Evolutionary conservation across 2,888 invertebrate genomes (phyloP).

Genomic region (Diarsia rubi): DNA sequence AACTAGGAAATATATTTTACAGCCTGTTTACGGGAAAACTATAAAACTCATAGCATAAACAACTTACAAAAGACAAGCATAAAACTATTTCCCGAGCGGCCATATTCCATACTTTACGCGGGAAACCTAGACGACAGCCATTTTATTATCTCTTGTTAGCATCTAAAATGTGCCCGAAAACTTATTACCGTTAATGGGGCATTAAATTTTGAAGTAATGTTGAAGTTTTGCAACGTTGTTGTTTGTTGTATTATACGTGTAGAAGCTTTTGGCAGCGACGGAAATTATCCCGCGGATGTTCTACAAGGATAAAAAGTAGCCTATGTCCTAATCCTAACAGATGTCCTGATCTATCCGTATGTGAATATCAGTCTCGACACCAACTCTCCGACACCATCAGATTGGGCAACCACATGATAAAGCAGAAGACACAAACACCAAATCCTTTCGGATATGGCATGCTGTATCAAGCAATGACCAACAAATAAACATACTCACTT

Average conservation of each 20-base stretch:
- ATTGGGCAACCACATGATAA: background rate
- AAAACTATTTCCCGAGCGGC: conserved; percentile 19
- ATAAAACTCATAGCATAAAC: conserved; percentile 25
- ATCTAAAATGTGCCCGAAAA: conserved; percentile 36
- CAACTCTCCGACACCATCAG: no score
- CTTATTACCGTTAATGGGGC: conserved; percentile 42
- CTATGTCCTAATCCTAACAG: background rate
- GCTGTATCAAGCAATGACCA: background rate
- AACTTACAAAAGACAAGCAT: conserved; percentile 24
- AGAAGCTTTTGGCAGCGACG: background rate
- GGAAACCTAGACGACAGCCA: conserved; percentile 21
- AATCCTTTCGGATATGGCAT: background rate
- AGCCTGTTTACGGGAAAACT: conserved; percentile 29
- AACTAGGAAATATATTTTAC: conserved; percentile 17
- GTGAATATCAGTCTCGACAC: background rate
- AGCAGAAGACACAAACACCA: background rate
- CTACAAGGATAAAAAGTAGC: background rate
- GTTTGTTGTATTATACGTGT: conserved; percentile 24
- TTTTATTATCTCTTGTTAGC: conserved; percentile 29
- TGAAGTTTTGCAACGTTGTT: conserved; percentile 22
- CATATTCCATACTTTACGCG: conserved; percentile 25
- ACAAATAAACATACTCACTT: background rate
- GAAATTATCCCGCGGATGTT: background rate
- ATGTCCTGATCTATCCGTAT: background rate
- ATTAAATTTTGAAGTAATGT: conserved; percentile 32